These are phyloP conservation scores for Erithacus rubecula DNA, from an alignment of 2,797 vertebrate genomes.

Conservation along the genomic window DNA sequence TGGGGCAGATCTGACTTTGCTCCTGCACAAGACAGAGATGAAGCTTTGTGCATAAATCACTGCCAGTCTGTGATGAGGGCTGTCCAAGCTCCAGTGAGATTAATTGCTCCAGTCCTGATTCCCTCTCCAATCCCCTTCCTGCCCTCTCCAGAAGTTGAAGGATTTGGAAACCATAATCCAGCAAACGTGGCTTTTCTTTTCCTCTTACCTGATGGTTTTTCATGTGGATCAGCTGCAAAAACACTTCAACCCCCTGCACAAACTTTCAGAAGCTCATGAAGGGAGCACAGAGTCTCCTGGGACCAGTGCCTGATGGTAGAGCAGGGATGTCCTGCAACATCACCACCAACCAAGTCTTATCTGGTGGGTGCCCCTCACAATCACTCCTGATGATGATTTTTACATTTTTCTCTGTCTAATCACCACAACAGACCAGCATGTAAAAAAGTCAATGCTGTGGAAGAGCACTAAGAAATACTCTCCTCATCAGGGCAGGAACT, in stretches of 20 bases:
- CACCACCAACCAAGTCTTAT: not conserved
- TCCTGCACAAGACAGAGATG: not conserved
- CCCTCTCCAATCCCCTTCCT: not conserved
- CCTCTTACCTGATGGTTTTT: not conserved
- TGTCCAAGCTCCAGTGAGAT: not conserved
- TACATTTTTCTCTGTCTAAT: not conserved
- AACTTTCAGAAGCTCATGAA: not conserved
- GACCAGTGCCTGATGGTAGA: not conserved
- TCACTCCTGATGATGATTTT: not conserved
- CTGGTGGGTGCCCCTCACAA: not conserved
- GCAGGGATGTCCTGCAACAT: not conserved
- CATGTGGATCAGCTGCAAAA: slow-evolving; percentile 52
- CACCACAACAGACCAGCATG: not conserved
- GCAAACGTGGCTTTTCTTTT: slow-evolving; percentile 30
- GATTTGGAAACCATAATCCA: slow-evolving; percentile 47
- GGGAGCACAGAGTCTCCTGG: not conserved
- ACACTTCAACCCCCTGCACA: not conserved
- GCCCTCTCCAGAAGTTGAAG: not conserved
- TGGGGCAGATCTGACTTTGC: not conserved
- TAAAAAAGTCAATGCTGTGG: not conserved
- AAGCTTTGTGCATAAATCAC: slow-evolving; percentile 3
- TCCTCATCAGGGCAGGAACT: not conserved
- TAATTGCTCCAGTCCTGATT: not conserved
- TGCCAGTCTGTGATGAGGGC: not conserved
- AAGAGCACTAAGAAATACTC: not conserved